Conservation (phyloP, 2,888 invertebrate genomes). For the Hyposoter didymator region DNA sequence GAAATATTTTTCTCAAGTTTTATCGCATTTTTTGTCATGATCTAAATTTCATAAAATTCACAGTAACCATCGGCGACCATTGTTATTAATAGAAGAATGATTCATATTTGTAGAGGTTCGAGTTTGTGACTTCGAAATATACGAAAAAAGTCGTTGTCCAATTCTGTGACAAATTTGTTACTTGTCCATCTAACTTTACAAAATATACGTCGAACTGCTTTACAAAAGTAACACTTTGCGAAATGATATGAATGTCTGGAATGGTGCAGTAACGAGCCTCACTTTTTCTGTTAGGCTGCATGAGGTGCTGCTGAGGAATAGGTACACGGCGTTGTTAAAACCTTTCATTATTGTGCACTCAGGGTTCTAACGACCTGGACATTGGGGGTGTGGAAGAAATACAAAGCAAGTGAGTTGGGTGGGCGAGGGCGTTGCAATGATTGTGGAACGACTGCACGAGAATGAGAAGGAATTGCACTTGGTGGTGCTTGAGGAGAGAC, state of each 20-base stretch:
- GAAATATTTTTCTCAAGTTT: no score
- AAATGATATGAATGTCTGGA: background rate
- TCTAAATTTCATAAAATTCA: background rate
- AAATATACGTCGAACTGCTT: background rate
- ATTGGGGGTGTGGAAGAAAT: constrained; percentile 11
- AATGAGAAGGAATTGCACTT: constrained; percentile 15
- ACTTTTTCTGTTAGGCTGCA: constrained; percentile 47
- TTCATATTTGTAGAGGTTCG: background rate
- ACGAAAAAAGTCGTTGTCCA: background rate
- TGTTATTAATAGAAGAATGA: background rate
- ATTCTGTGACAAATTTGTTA: constrained; percentile 22
- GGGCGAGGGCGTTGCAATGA: background rate
- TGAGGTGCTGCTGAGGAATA: constrained; percentile 29
- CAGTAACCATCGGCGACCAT: background rate
- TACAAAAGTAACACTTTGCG: background rate
- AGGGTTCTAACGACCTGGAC: constrained; percentile 58
- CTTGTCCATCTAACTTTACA: constrained; percentile 26
- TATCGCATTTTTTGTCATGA: no score
- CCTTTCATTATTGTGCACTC: constrained; percentile 63
- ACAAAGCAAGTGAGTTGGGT: background rate
- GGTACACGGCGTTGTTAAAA: constrained; percentile 55
- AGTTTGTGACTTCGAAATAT: background rate
- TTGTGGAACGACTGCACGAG: background rate
- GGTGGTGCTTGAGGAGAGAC: constrained; percentile 22
- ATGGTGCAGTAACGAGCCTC: constrained; percentile 52